phyloP scores from a whole-genome alignment of 2,797 vertebrate genomes.

The Sandelia bainsii region DNA sequence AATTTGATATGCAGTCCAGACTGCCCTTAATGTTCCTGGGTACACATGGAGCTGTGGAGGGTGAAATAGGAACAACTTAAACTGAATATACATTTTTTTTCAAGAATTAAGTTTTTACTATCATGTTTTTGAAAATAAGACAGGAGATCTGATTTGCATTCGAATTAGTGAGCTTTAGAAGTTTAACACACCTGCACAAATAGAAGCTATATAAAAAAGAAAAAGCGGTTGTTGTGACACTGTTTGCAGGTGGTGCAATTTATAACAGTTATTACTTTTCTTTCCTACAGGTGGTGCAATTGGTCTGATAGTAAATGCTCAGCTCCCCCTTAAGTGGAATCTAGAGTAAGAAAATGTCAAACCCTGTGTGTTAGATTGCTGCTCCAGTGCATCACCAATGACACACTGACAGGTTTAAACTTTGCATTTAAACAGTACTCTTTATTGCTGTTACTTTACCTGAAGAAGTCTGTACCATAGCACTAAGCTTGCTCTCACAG shows the following conservation, averaged over 20 bases:
- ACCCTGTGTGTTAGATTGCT: too few species aligned
- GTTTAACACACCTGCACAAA: too few species aligned
- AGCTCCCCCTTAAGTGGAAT: not conserved
- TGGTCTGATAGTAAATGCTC: not conserved
- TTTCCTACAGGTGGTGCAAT: not conserved
- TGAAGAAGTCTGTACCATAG: slow-evolving; percentile 53
- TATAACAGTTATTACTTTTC: not conserved
- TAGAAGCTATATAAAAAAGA: too few species aligned
- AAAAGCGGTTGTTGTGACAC: too few species aligned
- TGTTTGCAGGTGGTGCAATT: not conserved
- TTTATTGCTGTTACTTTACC: slow-evolving; percentile 68
- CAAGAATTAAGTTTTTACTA: too few species aligned
- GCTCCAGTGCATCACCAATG: not conserved
- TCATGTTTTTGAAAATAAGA: too few species aligned
- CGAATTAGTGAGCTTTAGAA: too few species aligned
- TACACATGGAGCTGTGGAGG: slow-evolving; percentile 80
- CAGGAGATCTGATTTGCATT: too few species aligned
- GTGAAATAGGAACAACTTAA: not conserved
- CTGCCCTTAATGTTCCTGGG: slow-evolving; percentile 58
- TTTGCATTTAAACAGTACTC: not conserved
- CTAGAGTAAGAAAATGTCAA: not conserved
- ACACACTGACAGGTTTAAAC: not conserved
- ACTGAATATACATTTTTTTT: not conserved
- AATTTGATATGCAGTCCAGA: slow-evolving; percentile 83
- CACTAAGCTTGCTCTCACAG: slow-evolving; percentile 77